Evolutionary conservation across 2,797 vertebrate species (phyloP), one percentile per base, ranked within the genome.

Genomic region (Phylloscopus collybita): DNA sequence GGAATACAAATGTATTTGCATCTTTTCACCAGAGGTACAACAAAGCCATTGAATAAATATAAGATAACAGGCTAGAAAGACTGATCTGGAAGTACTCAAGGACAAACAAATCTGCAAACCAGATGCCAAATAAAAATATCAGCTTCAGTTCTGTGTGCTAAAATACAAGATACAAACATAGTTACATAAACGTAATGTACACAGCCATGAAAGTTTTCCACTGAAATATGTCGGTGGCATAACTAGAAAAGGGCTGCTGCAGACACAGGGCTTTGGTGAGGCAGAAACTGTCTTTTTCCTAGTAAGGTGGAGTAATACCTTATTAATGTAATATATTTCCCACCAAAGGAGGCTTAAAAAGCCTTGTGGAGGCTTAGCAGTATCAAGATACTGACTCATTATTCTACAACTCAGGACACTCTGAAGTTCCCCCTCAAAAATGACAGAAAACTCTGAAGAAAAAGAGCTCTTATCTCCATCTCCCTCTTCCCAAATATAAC

Each of bases 1-100:
- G 81, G 47, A 91, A 83, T 78, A 96, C 44, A 92, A 87, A 75
- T 49, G 19, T 62, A 83, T 92, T 89, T 87, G 69, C 51, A 59
- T 71, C 18, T 67, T 95, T 78, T 75, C 38, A 45, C 23, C 21
- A 62, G 34, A 92, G 44, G 15, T 66, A 29, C 30, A 62, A 44
- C 59, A 85, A 88, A 94, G 12, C 26, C 27, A 27, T 45, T 83
- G 65, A 93, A 90, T 86, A 95, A 89, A 83, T 87, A 51, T 32
- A 92, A 94, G 56, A 74, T 54, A 91, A 56, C 1, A 4, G 67
- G 5, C 45, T 64, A 76, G 53, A 89, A 76, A 65, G 19, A 30
- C 57, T 53, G 61, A 69, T 72, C 26, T 62, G 53, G 54, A 95
- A 88, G 40, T 40, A 61, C 21, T 87, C 42, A 57, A 66, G 42